These are phyloP conservation scores for Cerastis rubricosa DNA, from an alignment of 2,888 invertebrate genomes.

Conservation along the genomic window DNA sequence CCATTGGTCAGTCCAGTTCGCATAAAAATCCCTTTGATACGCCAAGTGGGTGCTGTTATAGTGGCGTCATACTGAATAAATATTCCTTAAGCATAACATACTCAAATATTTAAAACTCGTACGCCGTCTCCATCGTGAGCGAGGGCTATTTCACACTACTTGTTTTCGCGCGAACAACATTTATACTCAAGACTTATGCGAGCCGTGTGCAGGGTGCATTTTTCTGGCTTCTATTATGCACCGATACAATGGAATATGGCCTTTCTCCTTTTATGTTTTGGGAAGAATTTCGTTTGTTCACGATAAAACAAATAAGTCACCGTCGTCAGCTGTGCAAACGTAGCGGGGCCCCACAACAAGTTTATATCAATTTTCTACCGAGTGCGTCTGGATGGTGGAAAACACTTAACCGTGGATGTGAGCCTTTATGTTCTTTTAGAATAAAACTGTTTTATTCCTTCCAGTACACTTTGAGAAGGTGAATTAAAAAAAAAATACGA, in stretches of 20 bases:
- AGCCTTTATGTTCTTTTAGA: constrained; percentile 75
- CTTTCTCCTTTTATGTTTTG: constrained; percentile 67
- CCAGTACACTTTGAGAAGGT: constrained; percentile 50
- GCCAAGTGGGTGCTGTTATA: constrained; percentile 59
- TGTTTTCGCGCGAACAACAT: constrained; percentile 83
- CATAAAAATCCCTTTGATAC: constrained; percentile 55
- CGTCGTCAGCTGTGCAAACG: constrained; percentile 86
- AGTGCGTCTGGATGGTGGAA: constrained; percentile 87
- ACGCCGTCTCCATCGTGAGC: constrained; percentile 71
- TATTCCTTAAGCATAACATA: constrained; percentile 68
- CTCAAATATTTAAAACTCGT: constrained; percentile 80
- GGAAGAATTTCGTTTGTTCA: constrained; percentile 69
- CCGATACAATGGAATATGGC: constrained; percentile 65
- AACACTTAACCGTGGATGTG: constrained; percentile 83
- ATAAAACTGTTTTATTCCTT: constrained; percentile 67
- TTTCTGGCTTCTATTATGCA: constrained; percentile 80
- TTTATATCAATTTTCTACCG: constrained; percentile 90
- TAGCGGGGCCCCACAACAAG: constrained; percentile 84
- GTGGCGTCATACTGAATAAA: constrained; percentile 59
- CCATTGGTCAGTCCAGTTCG: constrained; percentile 42
- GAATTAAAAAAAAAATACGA: constrained; percentile 61
- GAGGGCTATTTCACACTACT: constrained; percentile 80
- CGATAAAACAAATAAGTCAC: constrained; percentile 81
- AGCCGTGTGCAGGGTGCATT: constrained; percentile 80
- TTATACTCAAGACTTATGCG: constrained; percentile 80